Base-by-base conservation (phyloP, 2,113 vertebrate species). In the Toxotes jaculatrix region DNA sequence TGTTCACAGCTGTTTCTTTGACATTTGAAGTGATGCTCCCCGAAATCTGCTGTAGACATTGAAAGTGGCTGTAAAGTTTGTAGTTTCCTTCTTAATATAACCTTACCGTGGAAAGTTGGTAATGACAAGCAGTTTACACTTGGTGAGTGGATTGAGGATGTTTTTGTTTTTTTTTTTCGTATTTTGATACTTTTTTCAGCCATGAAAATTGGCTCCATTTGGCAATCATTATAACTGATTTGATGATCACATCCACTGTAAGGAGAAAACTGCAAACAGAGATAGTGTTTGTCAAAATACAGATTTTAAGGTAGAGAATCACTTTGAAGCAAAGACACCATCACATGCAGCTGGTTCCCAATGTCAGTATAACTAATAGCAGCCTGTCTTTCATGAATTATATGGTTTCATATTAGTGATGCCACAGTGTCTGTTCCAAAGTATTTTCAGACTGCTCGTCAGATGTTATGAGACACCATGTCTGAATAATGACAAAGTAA, bases 1-100 rank as follows among this genome's bases (percentile, higher is more conserved):
- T 64, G 31, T 75, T 88, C 27, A 68, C n/a, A 74, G 47, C 74
- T 60, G 31, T 61, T 40, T 66, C 17, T 61, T 70, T 88, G 38
- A 61, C 12, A 14, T 62, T 80, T 68, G 36, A 84, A 77, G 8
- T 65, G 56, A 72, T 45, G 40, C 70, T 82, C 7, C 1, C 23
- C 67, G 53, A 51, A 56, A 60, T 74, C n/a, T 68, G 3, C 1
- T 51, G 3, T 40, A 10, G 57, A 74, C n/a, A 38, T 66, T 57
- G 17, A 64, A 10, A 27, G 34, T 69, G 34, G 62, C 66, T 66
- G 10, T 45, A 72, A 42, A 32, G 5, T 12, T 56, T 57, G 40
- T 34, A 72, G 17, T 9, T 32, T 82, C 19, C 38, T 49, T 0
- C 7, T 2, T 23, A 51, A 38, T 53, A 21, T 66, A 51, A 23